Base-by-base conservation (phyloP, 37 sponge, comb jelly and placozoan genomes). In the Theonella swinhoei region DNA sequence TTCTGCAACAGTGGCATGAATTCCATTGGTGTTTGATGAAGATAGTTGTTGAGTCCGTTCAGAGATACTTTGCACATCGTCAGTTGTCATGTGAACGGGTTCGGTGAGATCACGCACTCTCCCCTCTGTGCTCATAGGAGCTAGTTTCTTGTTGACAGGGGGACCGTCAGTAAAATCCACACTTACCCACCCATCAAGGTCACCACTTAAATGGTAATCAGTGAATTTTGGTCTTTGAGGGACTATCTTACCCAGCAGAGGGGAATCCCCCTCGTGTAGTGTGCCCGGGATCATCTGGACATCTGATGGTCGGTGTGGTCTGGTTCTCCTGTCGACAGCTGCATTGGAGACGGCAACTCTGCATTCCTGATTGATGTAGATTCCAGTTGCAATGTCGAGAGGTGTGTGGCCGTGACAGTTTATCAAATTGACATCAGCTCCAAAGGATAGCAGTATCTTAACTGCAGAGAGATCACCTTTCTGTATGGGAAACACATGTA, bases 401-500 rank as follows among this genome's bases (percentile, higher is more conserved):
- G 54, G 54, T 17, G 54, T 47, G 11, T 47, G 54, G 54, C 54
- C 54, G 7, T 14, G 7, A 14, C 14, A 17, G 54, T 47, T 47
- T 7, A 14, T 17, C 11, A 14, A 17, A 14, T 47, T 47, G 54
- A 47, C 84, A 30, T 64, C 67, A 0, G 76, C 76, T 25, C 84
- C 84, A 29, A 75, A 43, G 24, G 76, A 76, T 20, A 84, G 39
- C n/a, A 84, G 69, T 0, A 61, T 68, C 35, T 75, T 84, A 25
- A 76, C 47, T 32, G 76, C 26, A 23, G 43, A 33, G 0, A 84
- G 1, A 34, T 75, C 84, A 33, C 75, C 68, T 34, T 32, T 26
- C 84, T 84, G 42, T 47, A 14, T 7, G 54, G 14, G 14, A 47
- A 17, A 47, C 11, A 47, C 11, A 7, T 47, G 54, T 47, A 47